phyloP scores from a whole-genome alignment of 2,113 vertebrate genomes.

The Takifugu flavidus region DNA sequence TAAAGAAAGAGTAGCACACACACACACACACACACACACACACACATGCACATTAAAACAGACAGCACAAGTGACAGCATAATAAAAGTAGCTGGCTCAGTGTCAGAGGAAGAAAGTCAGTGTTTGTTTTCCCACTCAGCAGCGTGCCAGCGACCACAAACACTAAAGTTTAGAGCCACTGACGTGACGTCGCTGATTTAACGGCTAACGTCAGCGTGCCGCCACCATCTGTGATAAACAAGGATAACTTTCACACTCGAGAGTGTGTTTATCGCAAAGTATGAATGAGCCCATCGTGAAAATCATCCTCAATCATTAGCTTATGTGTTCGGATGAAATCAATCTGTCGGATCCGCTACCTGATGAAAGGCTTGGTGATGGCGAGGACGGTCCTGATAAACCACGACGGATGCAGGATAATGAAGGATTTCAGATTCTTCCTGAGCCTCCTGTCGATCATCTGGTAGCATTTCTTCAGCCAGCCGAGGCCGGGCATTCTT shows the following conservation, averaged over 20 bases:
- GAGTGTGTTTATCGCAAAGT: neutral
- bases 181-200: too few relatives aligned
- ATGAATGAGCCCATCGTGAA: fast-evolving
- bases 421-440: constrained; percentile 98
- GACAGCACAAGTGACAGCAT: neutral
- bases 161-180: too few relatives aligned
- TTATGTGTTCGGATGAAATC: too few relatives aligned
- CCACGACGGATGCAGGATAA: constrained; percentile 97
- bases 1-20: constrained; percentile 51
- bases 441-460: constrained; percentile 98
- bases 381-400: constrained; percentile 95
- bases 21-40: constrained; percentile 11
- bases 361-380: constrained; percentile 95
- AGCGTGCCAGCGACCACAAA: too few relatives aligned
- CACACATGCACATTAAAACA: constrained; percentile 4
- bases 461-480: constrained; percentile 97
- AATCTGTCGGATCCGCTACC: constrained; percentile 68
- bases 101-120: neutral
- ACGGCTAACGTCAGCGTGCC: too few relatives aligned
- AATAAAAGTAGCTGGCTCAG: neutral
- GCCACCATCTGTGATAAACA: too few relatives aligned
- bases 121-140: too few relatives aligned
- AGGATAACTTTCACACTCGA: too few relatives aligned
- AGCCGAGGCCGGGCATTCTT: constrained; percentile 93
- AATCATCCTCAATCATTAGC: too few relatives aligned